Conservation (phyloP, 2,797 vertebrate genomes). For the Lemur catta region DNA sequence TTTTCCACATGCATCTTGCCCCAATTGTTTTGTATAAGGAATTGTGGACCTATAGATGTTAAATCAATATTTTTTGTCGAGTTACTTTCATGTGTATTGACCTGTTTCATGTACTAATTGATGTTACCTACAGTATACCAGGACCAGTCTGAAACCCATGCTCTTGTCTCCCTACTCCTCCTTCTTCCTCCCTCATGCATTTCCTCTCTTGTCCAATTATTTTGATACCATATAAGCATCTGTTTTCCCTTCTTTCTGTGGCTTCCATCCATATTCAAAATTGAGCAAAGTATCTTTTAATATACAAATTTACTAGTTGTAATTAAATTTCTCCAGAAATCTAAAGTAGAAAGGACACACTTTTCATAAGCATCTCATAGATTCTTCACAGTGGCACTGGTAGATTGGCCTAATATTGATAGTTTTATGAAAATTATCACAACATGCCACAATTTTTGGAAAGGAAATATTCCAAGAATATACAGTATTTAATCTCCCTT, state of each 20-base stretch:
- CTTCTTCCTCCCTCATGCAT: neutral
- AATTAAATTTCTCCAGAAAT: slow-evolving; percentile 57
- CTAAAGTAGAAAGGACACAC: slow-evolving; percentile 57
- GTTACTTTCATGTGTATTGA: neutral
- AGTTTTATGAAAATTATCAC: slow-evolving; percentile 71
- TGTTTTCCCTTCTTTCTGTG: neutral
- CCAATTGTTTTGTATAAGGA: neutral
- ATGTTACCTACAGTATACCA: neutral
- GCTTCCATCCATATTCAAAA: slow-evolving; percentile 59
- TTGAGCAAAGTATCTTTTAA: slow-evolving; percentile 31
- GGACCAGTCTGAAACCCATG: neutral
- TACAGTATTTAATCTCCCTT: slow-evolving; percentile 63
- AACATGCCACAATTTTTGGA: slow-evolving; percentile 61
- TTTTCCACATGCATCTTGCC: neutral
- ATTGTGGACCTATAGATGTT: neutral
- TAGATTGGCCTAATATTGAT: slow-evolving; percentile 70
- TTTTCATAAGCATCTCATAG: slow-evolving; percentile 68
- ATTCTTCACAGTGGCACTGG: slow-evolving; percentile 23
- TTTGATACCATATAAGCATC: neutral
- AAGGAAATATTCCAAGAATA: slow-evolving; percentile 7
- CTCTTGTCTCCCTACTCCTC: accelerated
- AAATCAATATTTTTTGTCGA: neutral
- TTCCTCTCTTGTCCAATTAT: neutral
- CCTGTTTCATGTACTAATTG: neutral
- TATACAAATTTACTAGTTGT: slow-evolving; percentile 44